Conservation (phyloP, 2,888 invertebrate genomes). For the Ametastegia equiseti region DNA sequence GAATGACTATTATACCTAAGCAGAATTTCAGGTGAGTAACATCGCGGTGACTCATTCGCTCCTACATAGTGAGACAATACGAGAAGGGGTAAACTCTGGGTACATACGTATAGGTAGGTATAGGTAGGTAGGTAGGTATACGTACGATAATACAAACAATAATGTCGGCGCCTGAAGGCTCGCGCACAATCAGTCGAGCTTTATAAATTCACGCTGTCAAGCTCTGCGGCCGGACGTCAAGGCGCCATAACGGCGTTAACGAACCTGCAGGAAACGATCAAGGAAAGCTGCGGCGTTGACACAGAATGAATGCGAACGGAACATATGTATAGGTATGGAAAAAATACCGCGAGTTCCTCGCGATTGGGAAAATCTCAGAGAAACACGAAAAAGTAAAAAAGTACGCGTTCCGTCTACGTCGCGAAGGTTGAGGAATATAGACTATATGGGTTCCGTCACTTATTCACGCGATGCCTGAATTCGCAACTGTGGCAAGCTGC, state of each 20-base stretch:
- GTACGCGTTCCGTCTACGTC: too few relatives aligned
- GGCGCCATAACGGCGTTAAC: neutral
- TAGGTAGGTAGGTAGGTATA: neutral
- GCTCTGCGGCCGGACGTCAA: neutral
- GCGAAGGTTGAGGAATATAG: too few relatives aligned
- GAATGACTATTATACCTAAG: slow-evolving; percentile 25
- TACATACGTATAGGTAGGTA: neutral
- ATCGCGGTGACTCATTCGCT: slow-evolving; percentile 36
- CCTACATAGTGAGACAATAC: neutral
- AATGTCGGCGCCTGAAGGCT: neutral
- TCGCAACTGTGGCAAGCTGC: neutral
- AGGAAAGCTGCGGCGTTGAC: neutral
- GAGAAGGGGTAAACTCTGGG: neutral
- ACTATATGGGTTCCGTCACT: too few relatives aligned
- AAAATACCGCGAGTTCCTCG: neutral
- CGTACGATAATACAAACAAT: neutral
- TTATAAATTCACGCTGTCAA: slow-evolving; percentile 12
- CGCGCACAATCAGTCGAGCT: too few relatives aligned
- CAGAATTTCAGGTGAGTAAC: slow-evolving; percentile 46
- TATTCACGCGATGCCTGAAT: neutral
- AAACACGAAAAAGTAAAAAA: too few relatives aligned
- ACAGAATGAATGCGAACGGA: neutral
- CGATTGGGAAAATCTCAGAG: neutral
- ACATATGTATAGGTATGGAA: too few relatives aligned
- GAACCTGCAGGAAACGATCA: neutral